Conservation (phyloP, 2,797 vertebrate genomes). For the Enteromius unitaeniatus region DNA sequence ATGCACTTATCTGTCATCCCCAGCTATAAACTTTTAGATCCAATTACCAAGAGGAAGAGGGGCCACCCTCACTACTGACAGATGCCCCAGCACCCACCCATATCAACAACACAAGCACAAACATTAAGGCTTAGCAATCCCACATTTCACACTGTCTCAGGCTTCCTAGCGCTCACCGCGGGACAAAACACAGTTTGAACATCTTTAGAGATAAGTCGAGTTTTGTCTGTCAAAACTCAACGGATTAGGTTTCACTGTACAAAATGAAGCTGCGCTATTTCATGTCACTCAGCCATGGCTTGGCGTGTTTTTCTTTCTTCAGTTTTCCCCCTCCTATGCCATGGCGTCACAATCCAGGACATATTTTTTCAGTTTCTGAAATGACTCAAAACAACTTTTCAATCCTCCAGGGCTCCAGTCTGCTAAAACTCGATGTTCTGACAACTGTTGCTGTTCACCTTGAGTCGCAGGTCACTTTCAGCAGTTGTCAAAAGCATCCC, state of each 20-base stretch:
- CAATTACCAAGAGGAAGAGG: constrained; percentile 79
- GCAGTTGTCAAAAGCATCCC: constrained; percentile 46
- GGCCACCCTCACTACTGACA: constrained; percentile 79
- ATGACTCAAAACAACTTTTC: constrained; percentile 13
- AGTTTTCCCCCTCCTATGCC: neutral
- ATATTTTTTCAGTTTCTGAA: constrained; percentile 3
- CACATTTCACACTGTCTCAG: constrained; percentile 46
- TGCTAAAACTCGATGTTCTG: constrained; percentile 22
- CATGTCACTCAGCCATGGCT: constrained; percentile 21
- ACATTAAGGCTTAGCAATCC: constrained; percentile 54
- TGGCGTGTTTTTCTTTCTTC: constrained; percentile 16
- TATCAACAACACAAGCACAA: constrained; percentile 62
- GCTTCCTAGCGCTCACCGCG: neutral
- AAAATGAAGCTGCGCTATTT: constrained; percentile 30
- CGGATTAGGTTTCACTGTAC: constrained; percentile 54
- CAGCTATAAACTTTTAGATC: constrained; percentile 76
- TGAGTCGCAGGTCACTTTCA: constrained; percentile 29
- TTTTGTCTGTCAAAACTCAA: constrained; percentile 58
- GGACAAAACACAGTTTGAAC: constrained; percentile 44
- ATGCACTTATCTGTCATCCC: constrained; percentile 73
- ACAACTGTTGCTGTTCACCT: neutral
- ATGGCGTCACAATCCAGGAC: neutral
- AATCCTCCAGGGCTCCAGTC: neutral
- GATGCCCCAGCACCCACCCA: constrained; percentile 69
- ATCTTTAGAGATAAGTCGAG: constrained; percentile 54